These are phyloP conservation scores for Tachina fera DNA, from an alignment of 2,888 invertebrate species.

Conservation along the genomic window DNA sequence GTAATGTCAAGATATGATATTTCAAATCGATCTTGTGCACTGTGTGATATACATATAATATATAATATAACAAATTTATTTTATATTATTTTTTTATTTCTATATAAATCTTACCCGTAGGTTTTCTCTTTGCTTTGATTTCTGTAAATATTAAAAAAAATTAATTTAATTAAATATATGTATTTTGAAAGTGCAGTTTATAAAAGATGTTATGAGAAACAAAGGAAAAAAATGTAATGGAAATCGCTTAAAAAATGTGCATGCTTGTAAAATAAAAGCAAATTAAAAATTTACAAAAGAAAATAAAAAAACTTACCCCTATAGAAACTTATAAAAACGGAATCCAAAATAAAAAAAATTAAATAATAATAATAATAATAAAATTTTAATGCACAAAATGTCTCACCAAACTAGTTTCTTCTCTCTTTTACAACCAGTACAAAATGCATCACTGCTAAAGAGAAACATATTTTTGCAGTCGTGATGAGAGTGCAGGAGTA, in stretches of 20 bases:
- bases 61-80: background rate
- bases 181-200: constrained; percentile 34
- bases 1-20: background rate
- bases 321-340: constrained; percentile 2
- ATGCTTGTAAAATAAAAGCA: constrained; percentile 52
- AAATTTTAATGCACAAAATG: background rate
- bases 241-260: constrained; percentile 54
- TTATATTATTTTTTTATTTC: background rate
- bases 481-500: background rate
- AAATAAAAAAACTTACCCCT: constrained; percentile 56
- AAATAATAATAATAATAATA: background rate
- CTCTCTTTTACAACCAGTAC: background rate
- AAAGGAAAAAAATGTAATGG: constrained; percentile 27
- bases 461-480: background rate
- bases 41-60: background rate
- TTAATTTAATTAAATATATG: constrained; percentile 41
- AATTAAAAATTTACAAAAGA: constrained; percentile 28
- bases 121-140: constrained; percentile 89
- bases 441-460: constrained; percentile 6
- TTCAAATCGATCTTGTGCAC: background rate
- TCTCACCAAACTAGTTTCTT: background rate
- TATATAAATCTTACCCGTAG: constrained; percentile 85
- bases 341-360: constrained; percentile 4
- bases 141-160: constrained; percentile 83
- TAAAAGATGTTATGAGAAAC: constrained; percentile 31